A percentile compares a stretch with the other conserved stretches of the same genome.
These are phyloP conservation scores for Drosophila multiciliata DNA, from an alignment of 2,888 invertebrate genomes.

Conservation along the genomic window DNA sequence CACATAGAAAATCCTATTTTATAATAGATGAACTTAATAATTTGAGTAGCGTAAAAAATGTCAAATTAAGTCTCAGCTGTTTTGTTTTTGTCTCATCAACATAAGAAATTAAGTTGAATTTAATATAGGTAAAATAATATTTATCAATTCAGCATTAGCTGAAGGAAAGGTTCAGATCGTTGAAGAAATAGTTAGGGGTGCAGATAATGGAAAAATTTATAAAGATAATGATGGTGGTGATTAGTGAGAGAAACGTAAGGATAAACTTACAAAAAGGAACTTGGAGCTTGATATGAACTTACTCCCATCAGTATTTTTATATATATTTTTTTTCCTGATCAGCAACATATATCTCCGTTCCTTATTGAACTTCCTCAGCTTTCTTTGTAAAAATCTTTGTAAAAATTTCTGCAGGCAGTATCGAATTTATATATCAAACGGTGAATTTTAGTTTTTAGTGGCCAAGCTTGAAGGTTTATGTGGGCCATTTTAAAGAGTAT, in stretches of 20 bases:
- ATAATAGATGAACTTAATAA: not conserved
- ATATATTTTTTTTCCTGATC: not conserved
- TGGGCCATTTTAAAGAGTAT: slow-evolving; percentile 11
- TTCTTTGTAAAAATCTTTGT: not conserved
- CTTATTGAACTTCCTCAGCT: not conserved
- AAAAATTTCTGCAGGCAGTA: not conserved
- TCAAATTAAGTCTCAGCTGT: not conserved
- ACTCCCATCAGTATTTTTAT: not conserved
- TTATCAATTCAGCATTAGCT: not conserved
- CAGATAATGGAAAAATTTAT: not conserved
- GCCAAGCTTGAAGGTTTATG: not conserved
- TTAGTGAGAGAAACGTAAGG: not conserved
- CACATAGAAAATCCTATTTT: too few relatives aligned
- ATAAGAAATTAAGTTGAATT: not conserved
- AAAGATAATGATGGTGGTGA: not conserved
- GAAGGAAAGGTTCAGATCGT: not conserved
- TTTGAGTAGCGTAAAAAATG: not conserved
- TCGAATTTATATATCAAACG: not conserved
- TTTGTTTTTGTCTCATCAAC: not conserved
- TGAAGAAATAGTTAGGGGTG: not conserved
- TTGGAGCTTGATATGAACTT: not conserved
- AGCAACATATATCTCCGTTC: not conserved
- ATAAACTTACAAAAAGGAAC: not conserved
- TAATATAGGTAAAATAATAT: not conserved
- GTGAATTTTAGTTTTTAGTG: not conserved